A percentile compares a stretch with the other conserved stretches of the same genome.
Evolutionary conservation across 2,888 invertebrate species (phyloP).

Genomic region (Leptogaster cylindrica): DNA sequence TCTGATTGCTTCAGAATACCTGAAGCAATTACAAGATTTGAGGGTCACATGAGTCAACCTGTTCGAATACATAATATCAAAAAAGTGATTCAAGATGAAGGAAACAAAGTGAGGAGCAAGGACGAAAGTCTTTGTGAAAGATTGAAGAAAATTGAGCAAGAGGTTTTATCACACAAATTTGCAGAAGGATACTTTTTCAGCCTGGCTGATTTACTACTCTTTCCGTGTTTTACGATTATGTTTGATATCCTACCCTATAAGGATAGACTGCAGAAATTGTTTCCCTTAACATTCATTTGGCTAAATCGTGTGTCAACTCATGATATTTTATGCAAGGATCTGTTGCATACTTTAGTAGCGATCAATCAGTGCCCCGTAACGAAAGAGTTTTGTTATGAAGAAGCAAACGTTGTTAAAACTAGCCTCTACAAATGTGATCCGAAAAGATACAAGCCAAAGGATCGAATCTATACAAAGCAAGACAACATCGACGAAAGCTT

Average conservation of each 20-base stretch:
- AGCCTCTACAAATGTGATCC: constrained; percentile 82
- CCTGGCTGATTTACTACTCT: constrained; percentile 81
- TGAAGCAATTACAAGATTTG: constrained; percentile 76
- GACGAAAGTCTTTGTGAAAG: constrained; percentile 61
- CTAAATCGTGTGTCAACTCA: constrained; percentile 59
- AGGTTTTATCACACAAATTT: constrained; percentile 68
- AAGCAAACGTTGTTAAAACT: background rate
- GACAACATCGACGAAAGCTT: constrained; percentile 70
- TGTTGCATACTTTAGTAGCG: background rate
- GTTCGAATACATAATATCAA: constrained; percentile 85
- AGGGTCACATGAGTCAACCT: constrained; percentile 83
- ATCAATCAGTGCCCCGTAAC: background rate
- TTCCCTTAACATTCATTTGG: constrained; percentile 74
- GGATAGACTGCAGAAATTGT: constrained; percentile 50
- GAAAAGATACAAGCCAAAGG: constrained; percentile 75
- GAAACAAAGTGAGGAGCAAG: constrained; percentile 60
- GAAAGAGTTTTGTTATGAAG: background rate
- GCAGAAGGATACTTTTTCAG: constrained; percentile 85
- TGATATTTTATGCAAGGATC: background rate
- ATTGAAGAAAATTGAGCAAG: background rate
- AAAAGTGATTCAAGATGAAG: constrained; percentile 70
- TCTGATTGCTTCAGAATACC: constrained; percentile 65
- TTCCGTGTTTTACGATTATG: constrained; percentile 72
- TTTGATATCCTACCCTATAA: constrained; percentile 59
- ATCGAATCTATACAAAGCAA: constrained; percentile 77